Percentiles rank a stretch among this genome's conserved stretches.
phyloP scores from a whole-genome alignment of 2,797 vertebrate genomes.

The Arremon brunneinucha region DNA sequence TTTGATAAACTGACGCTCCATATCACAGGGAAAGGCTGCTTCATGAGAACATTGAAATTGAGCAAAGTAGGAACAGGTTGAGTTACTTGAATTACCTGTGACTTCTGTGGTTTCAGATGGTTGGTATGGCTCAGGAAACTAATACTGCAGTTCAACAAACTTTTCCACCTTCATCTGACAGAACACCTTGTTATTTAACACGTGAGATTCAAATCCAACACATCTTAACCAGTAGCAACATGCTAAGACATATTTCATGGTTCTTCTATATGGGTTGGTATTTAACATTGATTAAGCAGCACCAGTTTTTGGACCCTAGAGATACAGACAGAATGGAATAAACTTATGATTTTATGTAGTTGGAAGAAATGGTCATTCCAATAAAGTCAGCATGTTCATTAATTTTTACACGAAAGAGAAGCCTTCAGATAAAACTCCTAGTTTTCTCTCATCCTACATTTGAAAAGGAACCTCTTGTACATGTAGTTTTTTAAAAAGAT shows the following conservation, averaged over 20 bases:
- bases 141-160: neutral
- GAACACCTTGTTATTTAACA: neutral
- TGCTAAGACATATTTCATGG: neutral
- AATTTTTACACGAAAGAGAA: neutral
- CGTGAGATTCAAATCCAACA: neutral
- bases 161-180: neutral
- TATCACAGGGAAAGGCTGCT: neutral
- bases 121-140: neutral
- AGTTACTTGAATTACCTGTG: conserved; percentile 2
- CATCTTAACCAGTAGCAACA: neutral
- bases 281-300: neutral
- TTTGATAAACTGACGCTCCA: neutral
- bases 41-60: neutral
- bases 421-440: neutral
- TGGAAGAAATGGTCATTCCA: neutral
- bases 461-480: neutral
- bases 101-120: neutral
- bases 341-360: neutral
- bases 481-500: neutral
- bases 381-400: neutral
- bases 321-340: neutral
- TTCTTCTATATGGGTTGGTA: neutral
- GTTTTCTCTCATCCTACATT: neutral
- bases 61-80: neutral
- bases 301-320: neutral